A percentile compares a stretch with the other conserved stretches of the same genome.
Conservation (phyloP, 2,113 vertebrate genomes). For the Prochilodus magdalenae region DNA sequence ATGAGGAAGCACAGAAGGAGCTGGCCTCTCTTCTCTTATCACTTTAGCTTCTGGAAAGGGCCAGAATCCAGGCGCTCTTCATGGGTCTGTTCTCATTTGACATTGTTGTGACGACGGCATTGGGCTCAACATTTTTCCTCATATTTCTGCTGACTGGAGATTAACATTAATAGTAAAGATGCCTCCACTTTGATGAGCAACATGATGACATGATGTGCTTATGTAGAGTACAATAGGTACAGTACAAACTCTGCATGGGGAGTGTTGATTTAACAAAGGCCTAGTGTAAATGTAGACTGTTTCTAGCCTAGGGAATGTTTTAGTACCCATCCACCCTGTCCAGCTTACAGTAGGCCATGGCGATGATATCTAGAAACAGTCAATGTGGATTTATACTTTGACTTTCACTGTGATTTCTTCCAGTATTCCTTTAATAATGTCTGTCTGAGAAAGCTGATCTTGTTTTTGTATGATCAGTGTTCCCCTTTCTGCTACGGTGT, state of each 20-base stretch:
- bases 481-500: background rate
- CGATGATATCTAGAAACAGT: background rate
- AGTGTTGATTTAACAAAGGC: too few species aligned
- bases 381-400: background rate
- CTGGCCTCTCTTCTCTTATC: constrained; percentile 79
- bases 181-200: background rate
- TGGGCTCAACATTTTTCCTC: constrained; percentile 22
- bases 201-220: background rate
- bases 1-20: constrained; percentile 87
- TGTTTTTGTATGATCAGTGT: background rate
- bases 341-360: background rate
- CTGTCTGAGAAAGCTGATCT: background rate
- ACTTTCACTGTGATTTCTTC: background rate
- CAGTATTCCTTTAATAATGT: background rate
- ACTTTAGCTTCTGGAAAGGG: constrained; percentile 34
- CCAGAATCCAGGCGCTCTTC: background rate
- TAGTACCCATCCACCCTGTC: background rate
- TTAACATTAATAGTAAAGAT: background rate
- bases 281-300: too few species aligned
- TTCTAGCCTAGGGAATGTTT: background rate
- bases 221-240: background rate
- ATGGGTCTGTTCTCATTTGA: background rate
- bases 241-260: background rate
- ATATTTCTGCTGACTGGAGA: background rate
- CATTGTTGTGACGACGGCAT: background rate